Evolutionary conservation across 1,140 invertebrate genomes (phyloP).

Genomic region (Polyergus mexicanus): DNA sequence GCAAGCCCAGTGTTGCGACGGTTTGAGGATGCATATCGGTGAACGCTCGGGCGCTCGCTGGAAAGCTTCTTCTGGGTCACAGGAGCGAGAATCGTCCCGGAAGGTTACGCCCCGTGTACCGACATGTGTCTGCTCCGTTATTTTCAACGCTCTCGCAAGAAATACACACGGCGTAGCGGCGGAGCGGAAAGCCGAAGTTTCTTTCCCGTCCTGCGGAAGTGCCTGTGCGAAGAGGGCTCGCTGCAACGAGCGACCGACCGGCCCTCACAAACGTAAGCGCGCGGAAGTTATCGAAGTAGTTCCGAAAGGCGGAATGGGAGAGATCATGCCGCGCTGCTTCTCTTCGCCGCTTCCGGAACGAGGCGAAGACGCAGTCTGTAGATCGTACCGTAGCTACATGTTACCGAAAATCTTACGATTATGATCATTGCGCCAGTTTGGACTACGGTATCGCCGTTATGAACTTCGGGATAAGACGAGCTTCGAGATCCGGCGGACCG

Average conservation of each 20-base stretch:
- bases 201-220: constrained; percentile 5
- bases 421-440: constrained; percentile 47
- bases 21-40: constrained; percentile 13
- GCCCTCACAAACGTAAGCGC: constrained; percentile 18
- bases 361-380: constrained; percentile 4
- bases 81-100: not conserved
- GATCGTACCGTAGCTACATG: not conserved
- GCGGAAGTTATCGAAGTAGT: constrained; percentile 43
- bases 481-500: not conserved
- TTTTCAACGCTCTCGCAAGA: constrained; percentile 9
- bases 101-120: not conserved
- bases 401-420: constrained; percentile 35
- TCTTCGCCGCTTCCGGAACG: not conserved
- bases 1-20: not conserved
- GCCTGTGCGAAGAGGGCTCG: not conserved
- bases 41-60: constrained; percentile 28
- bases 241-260: not conserved
- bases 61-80: constrained; percentile 50
- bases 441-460: constrained; percentile 6
- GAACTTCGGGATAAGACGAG: not conserved
- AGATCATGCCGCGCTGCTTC: not conserved
- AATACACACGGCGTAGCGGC: not conserved
- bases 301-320: not conserved
- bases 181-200: constrained; percentile 43
- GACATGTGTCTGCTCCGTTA: constrained; percentile 36